These are phyloP conservation scores for Pinna nobilis DNA, from an alignment of 1,140 invertebrate genomes.

Conservation along the genomic window DNA sequence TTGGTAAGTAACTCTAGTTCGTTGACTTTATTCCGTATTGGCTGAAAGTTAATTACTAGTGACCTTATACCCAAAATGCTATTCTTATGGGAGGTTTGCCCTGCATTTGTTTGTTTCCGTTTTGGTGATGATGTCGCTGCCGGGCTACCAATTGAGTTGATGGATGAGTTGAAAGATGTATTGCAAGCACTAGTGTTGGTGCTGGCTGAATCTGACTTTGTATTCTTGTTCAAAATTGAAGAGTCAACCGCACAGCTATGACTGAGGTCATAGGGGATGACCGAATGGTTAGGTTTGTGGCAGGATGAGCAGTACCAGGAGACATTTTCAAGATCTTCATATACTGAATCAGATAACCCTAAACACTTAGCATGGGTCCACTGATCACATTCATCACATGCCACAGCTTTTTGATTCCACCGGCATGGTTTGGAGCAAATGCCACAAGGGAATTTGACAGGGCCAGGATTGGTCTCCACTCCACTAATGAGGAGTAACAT, in stretches of 20 bases:
- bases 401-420: neutral
- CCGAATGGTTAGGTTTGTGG: constrained; percentile 4
- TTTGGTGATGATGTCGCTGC: neutral
- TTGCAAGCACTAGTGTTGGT: neutral
- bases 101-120: neutral
- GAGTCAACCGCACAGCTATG: neutral
- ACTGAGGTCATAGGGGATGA: neutral
- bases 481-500: neutral
- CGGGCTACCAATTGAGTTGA: neutral
- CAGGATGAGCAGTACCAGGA: constrained; percentile 4
- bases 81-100: neutral
- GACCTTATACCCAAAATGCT: neutral
- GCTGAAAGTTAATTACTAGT: neutral
- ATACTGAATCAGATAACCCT: constrained; percentile 4
- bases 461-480: neutral
- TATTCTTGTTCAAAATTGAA: no score
- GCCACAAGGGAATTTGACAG: neutral
- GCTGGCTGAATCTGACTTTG: no score
- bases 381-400: neutral
- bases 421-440: neutral
- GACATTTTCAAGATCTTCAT: neutral
- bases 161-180: neutral
- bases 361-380: constrained; percentile 1
- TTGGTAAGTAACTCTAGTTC: neutral
- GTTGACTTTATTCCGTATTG: constrained; percentile 1